Evolutionary conservation across 2,797 vertebrate species (phyloP).

Genomic region (Oryzias sinensis): DNA sequence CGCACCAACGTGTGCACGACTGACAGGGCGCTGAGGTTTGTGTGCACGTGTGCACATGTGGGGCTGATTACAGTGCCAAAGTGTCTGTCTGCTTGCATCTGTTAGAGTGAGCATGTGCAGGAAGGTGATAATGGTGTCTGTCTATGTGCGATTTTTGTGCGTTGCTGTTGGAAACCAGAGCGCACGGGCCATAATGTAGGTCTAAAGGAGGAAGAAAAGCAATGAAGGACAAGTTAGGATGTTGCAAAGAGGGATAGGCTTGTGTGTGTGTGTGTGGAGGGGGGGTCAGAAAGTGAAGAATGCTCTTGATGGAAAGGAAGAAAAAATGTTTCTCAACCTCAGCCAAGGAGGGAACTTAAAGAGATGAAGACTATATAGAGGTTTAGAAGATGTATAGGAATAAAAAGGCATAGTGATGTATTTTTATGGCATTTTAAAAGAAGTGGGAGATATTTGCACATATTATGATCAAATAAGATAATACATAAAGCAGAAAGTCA

Average conservation of each 20-base stretch:
- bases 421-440: too few relatives aligned
- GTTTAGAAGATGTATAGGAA: slow-evolving; percentile 37
- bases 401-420: slow-evolving; percentile 11
- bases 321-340: slow-evolving; percentile 10
- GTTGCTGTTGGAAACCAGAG: slow-evolving; percentile 49
- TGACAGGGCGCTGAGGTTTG: slow-evolving; percentile 12
- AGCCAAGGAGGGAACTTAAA: slow-evolving; percentile 24
- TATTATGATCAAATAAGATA: too few relatives aligned
- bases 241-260: slow-evolving; percentile 11
- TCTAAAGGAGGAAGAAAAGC: slow-evolving; percentile 26
- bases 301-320: slow-evolving; percentile 15
- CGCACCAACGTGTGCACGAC: slow-evolving; percentile 26
- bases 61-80: slow-evolving; percentile 53
- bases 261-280: slow-evolving; percentile 5
- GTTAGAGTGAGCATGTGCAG: slow-evolving; percentile 25
- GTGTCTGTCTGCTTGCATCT: slow-evolving; percentile 26
- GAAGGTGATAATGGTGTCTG: slow-evolving; percentile 38
- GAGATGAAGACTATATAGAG: slow-evolving; percentile 13
- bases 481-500: too few relatives aligned
- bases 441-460: too few relatives aligned
- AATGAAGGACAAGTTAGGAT: slow-evolving; percentile 47
- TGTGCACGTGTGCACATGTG: slow-evolving; percentile 38
- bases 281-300: neutral
- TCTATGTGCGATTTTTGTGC: slow-evolving; percentile 31
- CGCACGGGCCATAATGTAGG: slow-evolving; percentile 31